Evolutionary conservation across 2,113 vertebrate genomes (phyloP), one percentile per base, ranked within the genome.

Genomic region (Scolopax mira): DNA sequence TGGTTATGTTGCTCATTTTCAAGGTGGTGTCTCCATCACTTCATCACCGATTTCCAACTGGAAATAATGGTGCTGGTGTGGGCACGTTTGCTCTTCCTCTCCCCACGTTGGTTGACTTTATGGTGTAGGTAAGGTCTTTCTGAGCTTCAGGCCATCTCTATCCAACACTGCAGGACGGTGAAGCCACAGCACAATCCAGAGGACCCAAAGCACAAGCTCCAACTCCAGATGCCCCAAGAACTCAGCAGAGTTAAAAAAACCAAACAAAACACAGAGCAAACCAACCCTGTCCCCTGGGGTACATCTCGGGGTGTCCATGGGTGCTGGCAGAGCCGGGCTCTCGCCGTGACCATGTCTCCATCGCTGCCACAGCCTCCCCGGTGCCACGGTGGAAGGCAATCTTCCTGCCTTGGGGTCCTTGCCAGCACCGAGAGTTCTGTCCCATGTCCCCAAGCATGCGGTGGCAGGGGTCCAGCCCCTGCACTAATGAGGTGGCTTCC

Each of bases 101-200:
- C 28, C 19, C 17, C 6, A 54, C 28, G 12, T 37, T 14, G 3
- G 9, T 2, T 84, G 67, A 39, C n/a, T 44, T 39, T 60, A 3
- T 0, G 0, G 31, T 31, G n/a, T 41, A 21, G 49, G 17, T 31
- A 9, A 21, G 41, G 22, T 51, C n/a, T 19, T 35, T 6, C 35
- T 27, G 17, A 1, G 10, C 51, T 51, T 64, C 78, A 61, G 14
- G 28, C 44, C 51, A 9, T 18, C 61, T 58, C 51, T 12, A 2
- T 42, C 5, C 33, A 9, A 1, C 3, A 30, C 41, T 48, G 46
- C 33, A 55, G 51, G 46, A 15, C 18, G 22, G 13, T 27, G 49
- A 75, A 62, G 23, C 48, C 70, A 42, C 30, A 42, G 30, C 48
- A 12, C 25, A 12, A n/a, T 16, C 33, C 64, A 25, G 13, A 2